Conservation (phyloP, 2,888 invertebrate genomes). For the Sympetrum striolatum region DNA sequence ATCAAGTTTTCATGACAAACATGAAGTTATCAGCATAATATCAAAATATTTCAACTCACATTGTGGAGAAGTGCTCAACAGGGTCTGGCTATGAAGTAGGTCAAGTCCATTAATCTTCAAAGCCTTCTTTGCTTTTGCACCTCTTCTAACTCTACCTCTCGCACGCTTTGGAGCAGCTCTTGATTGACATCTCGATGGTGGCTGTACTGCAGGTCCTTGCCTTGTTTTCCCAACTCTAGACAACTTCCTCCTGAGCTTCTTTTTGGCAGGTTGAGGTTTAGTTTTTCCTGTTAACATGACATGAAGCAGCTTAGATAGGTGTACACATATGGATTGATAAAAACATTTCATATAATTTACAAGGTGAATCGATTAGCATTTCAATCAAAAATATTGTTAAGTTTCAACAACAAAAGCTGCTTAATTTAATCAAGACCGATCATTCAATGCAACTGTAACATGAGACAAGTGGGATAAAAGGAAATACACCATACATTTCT, state of each 20-base stretch:
- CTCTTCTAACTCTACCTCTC: conserved; percentile 68
- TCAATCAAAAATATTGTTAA: too few species aligned
- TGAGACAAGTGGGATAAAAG: too few species aligned
- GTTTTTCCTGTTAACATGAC: conserved; percentile 49
- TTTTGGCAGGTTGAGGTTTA: conserved; percentile 59
- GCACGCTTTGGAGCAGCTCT: conserved; percentile 59
- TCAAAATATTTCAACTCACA: conserved; percentile 56
- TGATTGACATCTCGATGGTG: conserved; percentile 53
- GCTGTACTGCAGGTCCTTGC: conserved; percentile 56
- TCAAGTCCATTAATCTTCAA: conserved; percentile 86
- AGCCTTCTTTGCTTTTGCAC: conserved; percentile 67
- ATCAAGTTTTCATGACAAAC: too few species aligned
- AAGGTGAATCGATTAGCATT: too few species aligned
- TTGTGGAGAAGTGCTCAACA: conserved; percentile 84
- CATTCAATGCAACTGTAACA: not conserved
- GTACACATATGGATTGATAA: too few species aligned
- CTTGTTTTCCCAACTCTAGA: conserved; percentile 59
- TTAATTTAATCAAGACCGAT: too few species aligned
- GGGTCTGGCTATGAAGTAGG: conserved; percentile 85
- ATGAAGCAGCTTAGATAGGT: not conserved
- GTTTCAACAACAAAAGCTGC: too few species aligned
- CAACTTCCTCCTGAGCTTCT: conserved; percentile 61
- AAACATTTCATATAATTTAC: too few species aligned
- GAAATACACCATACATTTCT: too few species aligned
- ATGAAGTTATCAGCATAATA: too few species aligned